These are phyloP conservation scores for Pyrgus malvae DNA, from an alignment of 2,888 invertebrate genomes.

Conservation along the genomic window DNA sequence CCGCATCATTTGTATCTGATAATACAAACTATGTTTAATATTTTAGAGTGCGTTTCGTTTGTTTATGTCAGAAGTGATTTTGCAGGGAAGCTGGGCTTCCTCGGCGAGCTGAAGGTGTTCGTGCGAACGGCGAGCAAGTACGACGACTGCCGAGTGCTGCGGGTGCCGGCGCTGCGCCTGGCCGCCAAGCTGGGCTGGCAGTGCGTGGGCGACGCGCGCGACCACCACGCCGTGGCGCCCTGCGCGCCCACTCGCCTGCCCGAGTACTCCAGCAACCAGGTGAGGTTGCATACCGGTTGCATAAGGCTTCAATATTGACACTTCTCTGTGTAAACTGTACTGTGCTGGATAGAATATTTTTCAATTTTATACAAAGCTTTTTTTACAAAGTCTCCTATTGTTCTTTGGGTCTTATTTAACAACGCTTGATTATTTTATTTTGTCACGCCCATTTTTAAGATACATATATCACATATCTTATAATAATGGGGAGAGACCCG, in stretches of 20 bases:
- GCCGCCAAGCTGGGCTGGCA: conserved; percentile 94
- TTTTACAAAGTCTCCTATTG: no score
- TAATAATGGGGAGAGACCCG: no score
- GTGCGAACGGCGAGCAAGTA: conserved; percentile 99
- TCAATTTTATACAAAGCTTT: no score
- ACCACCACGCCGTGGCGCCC: conserved; percentile 97
- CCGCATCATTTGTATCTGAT: no score
- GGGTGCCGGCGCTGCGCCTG: conserved; percentile 93
- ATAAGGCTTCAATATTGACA: no score
- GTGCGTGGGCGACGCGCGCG: conserved; percentile 95
- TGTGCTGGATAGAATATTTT: no score
- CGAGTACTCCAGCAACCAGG: conserved; percentile 97
- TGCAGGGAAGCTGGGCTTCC: conserved; percentile 91
- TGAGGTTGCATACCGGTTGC: conserved; percentile 50
- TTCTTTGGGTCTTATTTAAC: no score
- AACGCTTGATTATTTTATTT: no score
- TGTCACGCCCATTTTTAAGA: no score
- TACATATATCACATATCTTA: no score
- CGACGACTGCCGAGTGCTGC: conserved; percentile 97
- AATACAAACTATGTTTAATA: no score
- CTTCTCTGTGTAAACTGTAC: no score
- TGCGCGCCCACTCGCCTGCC: conserved; percentile 98
- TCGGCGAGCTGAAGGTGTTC: conserved; percentile 96
- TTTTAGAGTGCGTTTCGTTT: neutral
- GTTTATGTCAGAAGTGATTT: neutral